These are phyloP conservation scores for Drosophila quinaria DNA, from an alignment of 2,888 invertebrate species.

Conservation along the genomic window DNA sequence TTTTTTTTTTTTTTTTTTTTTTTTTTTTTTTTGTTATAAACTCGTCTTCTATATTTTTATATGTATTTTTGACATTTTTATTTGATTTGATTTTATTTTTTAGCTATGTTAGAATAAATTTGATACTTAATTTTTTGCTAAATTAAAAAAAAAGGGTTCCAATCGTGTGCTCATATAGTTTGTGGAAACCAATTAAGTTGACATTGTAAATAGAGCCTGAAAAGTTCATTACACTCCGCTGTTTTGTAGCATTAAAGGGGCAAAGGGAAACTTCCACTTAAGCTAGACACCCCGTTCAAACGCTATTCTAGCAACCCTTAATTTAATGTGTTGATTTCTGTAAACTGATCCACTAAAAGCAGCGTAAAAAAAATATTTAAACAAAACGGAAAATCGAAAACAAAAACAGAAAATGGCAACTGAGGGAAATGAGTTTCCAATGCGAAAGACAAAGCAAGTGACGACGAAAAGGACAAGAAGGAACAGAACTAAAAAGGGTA, in stretches of 20 bases:
- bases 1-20: no score
- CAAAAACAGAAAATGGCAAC: conserved; percentile 21
- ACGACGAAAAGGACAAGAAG: conserved; percentile 9
- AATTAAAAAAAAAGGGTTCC: no score
- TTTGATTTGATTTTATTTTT: no score
- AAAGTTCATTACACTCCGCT: conserved; percentile 41
- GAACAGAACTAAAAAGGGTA: background rate
- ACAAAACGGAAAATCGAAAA: conserved; percentile 11
- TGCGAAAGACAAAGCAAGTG: conserved; percentile 36
- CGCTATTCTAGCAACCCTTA: conserved; percentile 35
- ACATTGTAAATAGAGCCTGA: conserved; percentile 16
- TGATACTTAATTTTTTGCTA: no score
- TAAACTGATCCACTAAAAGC: conserved; percentile 60
- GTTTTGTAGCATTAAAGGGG: conserved; percentile 33
- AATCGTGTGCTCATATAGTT: background rate
- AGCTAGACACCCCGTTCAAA: background rate
- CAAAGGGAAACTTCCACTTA: no score
- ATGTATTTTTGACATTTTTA: no score
- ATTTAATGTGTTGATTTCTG: conserved; percentile 69
- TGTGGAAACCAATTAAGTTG: conserved; percentile 28
- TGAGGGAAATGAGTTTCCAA: conserved; percentile 55
- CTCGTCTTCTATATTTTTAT: no score
- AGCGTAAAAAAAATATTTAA: background rate
- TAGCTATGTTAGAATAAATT: no score
- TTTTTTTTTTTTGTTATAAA: no score